phyloP scores from a whole-genome alignment of 2,888 invertebrate species.

The Sipunculus nudus region DNA sequence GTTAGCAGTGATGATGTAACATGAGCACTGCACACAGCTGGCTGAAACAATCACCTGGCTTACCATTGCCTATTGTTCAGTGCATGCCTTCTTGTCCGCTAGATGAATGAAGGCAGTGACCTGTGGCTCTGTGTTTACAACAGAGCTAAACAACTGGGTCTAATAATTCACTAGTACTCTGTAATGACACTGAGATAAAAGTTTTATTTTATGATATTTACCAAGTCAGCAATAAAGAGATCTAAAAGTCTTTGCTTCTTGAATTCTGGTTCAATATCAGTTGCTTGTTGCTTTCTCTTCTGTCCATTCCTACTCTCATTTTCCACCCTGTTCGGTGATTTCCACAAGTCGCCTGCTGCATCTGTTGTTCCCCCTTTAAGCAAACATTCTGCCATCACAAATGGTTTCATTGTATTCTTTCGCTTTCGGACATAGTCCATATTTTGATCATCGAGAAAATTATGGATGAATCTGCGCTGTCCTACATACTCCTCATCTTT shows the following conservation, averaged over 20 bases:
- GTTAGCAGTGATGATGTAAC: too few relatives aligned
- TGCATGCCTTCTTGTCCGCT: too few relatives aligned
- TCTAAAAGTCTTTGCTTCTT: not conserved
- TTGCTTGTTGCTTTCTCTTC: not conserved
- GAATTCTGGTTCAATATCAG: too few relatives aligned
- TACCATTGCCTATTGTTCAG: not conserved
- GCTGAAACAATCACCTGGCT: not conserved
- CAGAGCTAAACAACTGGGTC: too few relatives aligned
- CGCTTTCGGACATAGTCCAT: not conserved
- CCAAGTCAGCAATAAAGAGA: slow-evolving; percentile 9
- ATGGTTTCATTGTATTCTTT: slow-evolving; percentile 9
- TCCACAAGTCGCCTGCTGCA: not conserved
- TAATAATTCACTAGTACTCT: too few relatives aligned
- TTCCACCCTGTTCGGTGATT: not conserved
- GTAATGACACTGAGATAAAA: not conserved
- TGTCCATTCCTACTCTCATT: not conserved
- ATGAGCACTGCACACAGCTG: too few relatives aligned
- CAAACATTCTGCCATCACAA: slow-evolving; percentile 12
- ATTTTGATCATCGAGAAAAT: too few relatives aligned
- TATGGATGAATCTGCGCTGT: too few relatives aligned
- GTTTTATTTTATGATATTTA: not conserved
- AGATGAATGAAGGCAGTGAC: too few relatives aligned
- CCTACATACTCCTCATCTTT: not conserved
- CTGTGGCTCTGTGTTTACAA: too few relatives aligned
- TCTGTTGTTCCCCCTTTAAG: slow-evolving; percentile 5